Base-by-base conservation (phyloP, 2,888 invertebrate species). In the Phyto melanocephala region DNA sequence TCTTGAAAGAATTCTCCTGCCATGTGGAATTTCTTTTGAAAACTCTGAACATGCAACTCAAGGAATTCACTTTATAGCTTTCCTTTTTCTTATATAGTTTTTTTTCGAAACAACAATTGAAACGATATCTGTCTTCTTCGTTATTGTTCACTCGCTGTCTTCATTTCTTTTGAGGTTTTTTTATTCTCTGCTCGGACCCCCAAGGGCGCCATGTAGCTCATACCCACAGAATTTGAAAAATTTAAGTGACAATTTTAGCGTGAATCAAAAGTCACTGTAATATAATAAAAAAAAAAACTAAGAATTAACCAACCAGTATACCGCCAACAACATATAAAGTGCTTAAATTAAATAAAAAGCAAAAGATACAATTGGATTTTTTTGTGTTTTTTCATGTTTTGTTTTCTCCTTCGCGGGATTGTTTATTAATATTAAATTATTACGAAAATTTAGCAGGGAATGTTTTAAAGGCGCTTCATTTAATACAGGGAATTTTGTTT, bases 231-330 rank as follows among this genome's bases (percentile, higher is more conserved):
- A 82, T 82, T 79, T 67, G 65, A 82, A 82, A 75, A 76, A 82
- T 82, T 82, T 33, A 75, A 82, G 82, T 76, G 82, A 82, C 82
- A 82, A 82, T 82, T 82, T 82, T 79, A 79, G 75, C 75, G 75
- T 82, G 75, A 82, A 79, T 79, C 81, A 77, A 76, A 76, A 67
- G 72, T 58, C 65, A 79, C 65, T 65, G 50, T 50, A 65, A 79
- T 79, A 72, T n/a, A n/a, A n/a, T n/a, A n/a, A n/a, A n/a, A 28
- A 28, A 28, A 67, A 67, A 8, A 67, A 68, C 33, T 37, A 11
- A 24, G n/a, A n/a, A 56, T 24, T 45, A 50, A 33, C 17, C 22
- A 68, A 68, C 17, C 22, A 35, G 22, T 40, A 15, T 37, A 56
- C 15, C 20, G 42, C 42, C 52, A 52, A 62, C 52, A 62, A 77